A percentile compares a stretch with the other conserved stretches of the same genome.
phyloP scores from a whole-genome alignment of 2,888 invertebrate species.

The Synergus itoensis region DNA sequence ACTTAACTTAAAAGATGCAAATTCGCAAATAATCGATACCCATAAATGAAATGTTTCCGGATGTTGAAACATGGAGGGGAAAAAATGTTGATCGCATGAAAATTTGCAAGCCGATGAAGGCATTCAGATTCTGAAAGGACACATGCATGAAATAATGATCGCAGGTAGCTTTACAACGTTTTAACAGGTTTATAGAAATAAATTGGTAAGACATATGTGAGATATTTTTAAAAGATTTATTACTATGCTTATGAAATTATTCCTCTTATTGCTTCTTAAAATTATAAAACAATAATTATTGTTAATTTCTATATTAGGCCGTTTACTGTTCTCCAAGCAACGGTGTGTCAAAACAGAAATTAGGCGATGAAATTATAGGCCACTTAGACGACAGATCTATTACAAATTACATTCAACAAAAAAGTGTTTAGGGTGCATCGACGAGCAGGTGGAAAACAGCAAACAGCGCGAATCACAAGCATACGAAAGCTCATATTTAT shows the following conservation, averaged over 20 bases:
- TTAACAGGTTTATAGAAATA: slow-evolving; percentile 62
- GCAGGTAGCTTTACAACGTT: slow-evolving; percentile 25
- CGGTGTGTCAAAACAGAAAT: slow-evolving; percentile 6
- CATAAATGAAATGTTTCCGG: background rate
- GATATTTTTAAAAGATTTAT: slow-evolving; percentile 75
- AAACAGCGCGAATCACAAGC: slow-evolving; percentile 41
- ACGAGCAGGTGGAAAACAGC: slow-evolving; percentile 36
- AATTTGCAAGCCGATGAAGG: slow-evolving; percentile 21
- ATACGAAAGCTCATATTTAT: slow-evolving; percentile 41
- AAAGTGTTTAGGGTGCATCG: background rate
- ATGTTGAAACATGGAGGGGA: background rate
- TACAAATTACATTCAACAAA: slow-evolving; percentile 9
- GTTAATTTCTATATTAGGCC: slow-evolving; percentile 48
- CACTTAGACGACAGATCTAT: slow-evolving; percentile 24
- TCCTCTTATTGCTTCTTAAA: slow-evolving; percentile 76
- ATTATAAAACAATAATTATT: slow-evolving; percentile 74
- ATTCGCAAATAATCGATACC: slow-evolving; percentile 21
- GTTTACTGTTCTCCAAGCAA: slow-evolving; percentile 40
- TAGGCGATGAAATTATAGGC: background rate
- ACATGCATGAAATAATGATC: slow-evolving; percentile 36
- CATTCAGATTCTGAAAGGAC: slow-evolving; percentile 33
- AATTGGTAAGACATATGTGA: slow-evolving; percentile 66
- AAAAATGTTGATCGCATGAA: slow-evolving; percentile 13
- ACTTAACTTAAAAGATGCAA: background rate
- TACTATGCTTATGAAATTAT: slow-evolving; percentile 73